phyloP scores from a whole-genome alignment of 1,140 invertebrate species.

The Pseudomyrmex cubaensis region DNA sequence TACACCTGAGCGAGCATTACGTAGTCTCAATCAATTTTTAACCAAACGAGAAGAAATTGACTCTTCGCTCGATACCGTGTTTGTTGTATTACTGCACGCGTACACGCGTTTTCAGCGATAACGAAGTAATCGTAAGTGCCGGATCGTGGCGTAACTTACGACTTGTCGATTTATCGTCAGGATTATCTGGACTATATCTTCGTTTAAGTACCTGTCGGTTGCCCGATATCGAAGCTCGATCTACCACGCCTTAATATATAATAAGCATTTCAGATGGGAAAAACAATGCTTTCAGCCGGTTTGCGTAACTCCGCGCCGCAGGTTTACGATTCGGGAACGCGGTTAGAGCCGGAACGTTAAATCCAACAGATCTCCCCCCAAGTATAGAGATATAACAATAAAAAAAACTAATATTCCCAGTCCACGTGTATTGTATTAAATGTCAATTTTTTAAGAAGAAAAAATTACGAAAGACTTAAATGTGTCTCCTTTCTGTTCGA shows the following conservation, averaged over 20 bases:
- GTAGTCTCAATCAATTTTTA: not conserved
- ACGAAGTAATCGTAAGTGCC: constrained; percentile 37
- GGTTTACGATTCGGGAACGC: constrained; percentile 44
- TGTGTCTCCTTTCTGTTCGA: not conserved
- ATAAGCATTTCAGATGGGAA: constrained; percentile 55
- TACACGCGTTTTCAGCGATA: constrained; percentile 40
- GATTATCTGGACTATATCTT: constrained; percentile 55
- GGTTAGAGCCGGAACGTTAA: not conserved
- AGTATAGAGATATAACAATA: too few relatives aligned
- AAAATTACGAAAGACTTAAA: not conserved
- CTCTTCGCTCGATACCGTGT: not conserved
- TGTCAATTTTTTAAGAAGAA: not conserved
- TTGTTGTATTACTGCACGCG: not conserved
- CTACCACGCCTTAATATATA: constrained; percentile 61
- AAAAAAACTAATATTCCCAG: constrained; percentile 2
- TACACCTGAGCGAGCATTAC: not conserved
- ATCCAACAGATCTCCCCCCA: not conserved
- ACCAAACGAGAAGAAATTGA: not conserved
- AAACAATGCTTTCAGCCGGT: constrained; percentile 62
- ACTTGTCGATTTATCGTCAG: constrained; percentile 54
- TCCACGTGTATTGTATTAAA: not conserved
- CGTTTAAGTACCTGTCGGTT: constrained; percentile 50
- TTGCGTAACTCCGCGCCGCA: constrained; percentile 44
- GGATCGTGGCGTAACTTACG: constrained; percentile 41
- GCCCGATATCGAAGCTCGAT: constrained; percentile 34